Base-by-base conservation (phyloP, 2,113 vertebrate species). In the Progne subis region DNA sequence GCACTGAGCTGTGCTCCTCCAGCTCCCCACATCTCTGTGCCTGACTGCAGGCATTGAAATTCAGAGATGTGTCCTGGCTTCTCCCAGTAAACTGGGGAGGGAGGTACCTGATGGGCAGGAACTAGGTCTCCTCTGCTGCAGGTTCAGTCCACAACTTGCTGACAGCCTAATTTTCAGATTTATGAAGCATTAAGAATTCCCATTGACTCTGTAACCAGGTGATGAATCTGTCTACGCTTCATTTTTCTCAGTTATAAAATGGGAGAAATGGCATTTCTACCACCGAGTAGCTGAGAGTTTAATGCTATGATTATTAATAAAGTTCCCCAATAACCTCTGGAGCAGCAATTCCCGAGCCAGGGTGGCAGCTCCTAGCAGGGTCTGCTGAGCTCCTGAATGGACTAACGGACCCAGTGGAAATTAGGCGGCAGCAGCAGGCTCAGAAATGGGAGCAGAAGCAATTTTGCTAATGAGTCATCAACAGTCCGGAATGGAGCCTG, bases 121-220 rank as follows among this genome's bases (percentile, higher is more conserved):
- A 56, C 18, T 31, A 59, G 24, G 39, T 55, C 32, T 88, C 47
- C 44, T 86, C 69, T 86, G 75, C 90, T 77, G 59, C 52, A 74
- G 75, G 49, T 80, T 70, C 28, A 24, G 64, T 94, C 67, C 31
- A 70, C 75, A 92, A 95, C 74, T 57, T 94, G 85, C 85, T 90
- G 90, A 88, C 82, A 94, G 79, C 64, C 90, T 88, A 50, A 95
- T 95, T 95, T 93, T 81, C 71, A 78, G 82, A 96, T 94, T 88
- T 77, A 95, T 88, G 75, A 78, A 91, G 90, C 85, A 93, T 92
- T 97, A 91, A 88, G 69, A 32, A 44, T 47, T 95, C 56, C 87
- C 63, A 72, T 67, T 86, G 94, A 90, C 82, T 94, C 85, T 64
- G 71, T 77, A 95, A 88, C 86, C 82, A 92, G 56, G 82, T 94